These are phyloP conservation scores for Carettochelys insculpta DNA, from an alignment of 2,113 vertebrate genomes.

Conservation along the genomic window DNA sequence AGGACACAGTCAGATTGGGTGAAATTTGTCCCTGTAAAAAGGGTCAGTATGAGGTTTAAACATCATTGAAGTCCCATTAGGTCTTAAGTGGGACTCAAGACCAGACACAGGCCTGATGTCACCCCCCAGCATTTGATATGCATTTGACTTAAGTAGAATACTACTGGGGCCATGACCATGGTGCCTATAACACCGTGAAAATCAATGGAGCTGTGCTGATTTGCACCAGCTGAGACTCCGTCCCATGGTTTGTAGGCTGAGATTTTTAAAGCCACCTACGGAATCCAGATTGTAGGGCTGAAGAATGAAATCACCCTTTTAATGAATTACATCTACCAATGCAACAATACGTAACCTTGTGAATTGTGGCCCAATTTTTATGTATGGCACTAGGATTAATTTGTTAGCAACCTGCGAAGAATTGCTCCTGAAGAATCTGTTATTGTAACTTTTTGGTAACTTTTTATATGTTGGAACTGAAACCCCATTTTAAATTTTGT, in stretches of 20 bases:
- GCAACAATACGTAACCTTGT: no score
- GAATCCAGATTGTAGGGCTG: neutral
- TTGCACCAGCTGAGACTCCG: neutral
- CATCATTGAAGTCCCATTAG: neutral
- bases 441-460: no score
- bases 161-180: neutral
- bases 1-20: neutral
- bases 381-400: no score
- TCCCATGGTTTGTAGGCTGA: neutral
- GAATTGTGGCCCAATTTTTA: no score
- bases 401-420: no score
- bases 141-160: neutral
- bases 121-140: neutral
- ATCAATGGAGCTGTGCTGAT: neutral
- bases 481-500: no score
- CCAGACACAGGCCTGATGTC: neutral
- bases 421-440: no score
- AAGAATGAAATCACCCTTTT: no score
- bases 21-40: neutral
- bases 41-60: neutral
- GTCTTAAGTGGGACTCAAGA: neutral
- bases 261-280: neutral
- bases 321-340: no score
- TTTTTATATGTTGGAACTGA: no score
- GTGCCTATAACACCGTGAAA: neutral